These are phyloP conservation scores for Sebastes melanostomus DNA, from an alignment of 2,797 vertebrate species.

Conservation along the genomic window DNA sequence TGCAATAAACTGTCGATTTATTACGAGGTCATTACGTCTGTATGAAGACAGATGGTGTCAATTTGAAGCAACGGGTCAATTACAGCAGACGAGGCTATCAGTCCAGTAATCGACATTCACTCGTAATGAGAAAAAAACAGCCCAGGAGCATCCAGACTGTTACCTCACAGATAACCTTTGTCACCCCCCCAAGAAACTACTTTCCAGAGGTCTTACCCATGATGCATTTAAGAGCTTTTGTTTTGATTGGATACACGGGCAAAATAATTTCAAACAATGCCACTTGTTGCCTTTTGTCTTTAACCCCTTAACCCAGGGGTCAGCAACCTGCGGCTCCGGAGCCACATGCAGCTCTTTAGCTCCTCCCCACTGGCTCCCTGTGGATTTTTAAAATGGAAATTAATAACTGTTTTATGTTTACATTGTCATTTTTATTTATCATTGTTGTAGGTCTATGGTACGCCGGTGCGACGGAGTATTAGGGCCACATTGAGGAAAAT, in stretches of 20 bases:
- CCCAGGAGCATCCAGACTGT: conserved; percentile 47
- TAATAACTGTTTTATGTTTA: no score
- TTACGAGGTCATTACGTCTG: conserved; percentile 73
- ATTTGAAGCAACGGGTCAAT: conserved; percentile 73
- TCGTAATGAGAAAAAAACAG: conserved; percentile 70
- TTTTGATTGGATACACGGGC: background rate
- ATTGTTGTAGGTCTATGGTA: no score
- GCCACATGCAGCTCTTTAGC: no score
- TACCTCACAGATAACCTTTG: conserved; percentile 52
- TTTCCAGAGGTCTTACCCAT: conserved; percentile 15
- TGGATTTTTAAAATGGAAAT: no score
- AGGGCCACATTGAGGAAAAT: no score
- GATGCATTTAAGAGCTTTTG: conserved; percentile 13
- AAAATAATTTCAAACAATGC: background rate
- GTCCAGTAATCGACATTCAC: conserved; percentile 62
- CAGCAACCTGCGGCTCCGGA: no score
- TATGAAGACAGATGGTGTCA: conserved; percentile 75
- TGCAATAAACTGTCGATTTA: conserved; percentile 68
- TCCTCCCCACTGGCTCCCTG: no score
- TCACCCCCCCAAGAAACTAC: conserved; percentile 40
- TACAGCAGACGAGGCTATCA: conserved; percentile 66
- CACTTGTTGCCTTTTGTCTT: background rate
- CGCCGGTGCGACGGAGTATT: no score
- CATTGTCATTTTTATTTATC: no score
- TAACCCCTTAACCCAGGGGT: no score